A percentile compares a stretch with the other conserved stretches of the same genome.
phyloP scores from a whole-genome alignment of 2,888 invertebrate genomes.

The Perizoma affinitatum region DNA sequence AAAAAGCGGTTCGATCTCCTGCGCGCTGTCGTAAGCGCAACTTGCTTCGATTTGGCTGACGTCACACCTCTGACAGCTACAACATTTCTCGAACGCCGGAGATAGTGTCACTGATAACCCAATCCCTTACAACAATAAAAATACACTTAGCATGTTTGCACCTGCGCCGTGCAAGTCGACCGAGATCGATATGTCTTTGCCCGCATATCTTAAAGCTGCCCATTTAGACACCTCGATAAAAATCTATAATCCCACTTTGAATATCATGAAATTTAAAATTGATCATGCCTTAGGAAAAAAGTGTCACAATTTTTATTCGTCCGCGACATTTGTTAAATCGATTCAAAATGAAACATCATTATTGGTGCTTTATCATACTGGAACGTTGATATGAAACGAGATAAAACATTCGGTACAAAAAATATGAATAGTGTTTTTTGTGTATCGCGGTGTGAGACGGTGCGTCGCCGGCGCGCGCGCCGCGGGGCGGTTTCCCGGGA shows the following conservation, averaged over 20 bases:
- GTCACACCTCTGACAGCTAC: constrained; percentile 82
- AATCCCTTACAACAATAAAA: constrained; percentile 83
- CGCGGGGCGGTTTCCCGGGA: constrained; percentile 81
- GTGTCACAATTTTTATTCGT: constrained; percentile 65
- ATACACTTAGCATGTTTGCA: constrained; percentile 84
- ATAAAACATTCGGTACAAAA: constrained; percentile 56
- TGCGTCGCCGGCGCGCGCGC: constrained; percentile 76
- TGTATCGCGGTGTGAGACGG: constrained; percentile 74
- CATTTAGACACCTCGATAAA: constrained; percentile 47
- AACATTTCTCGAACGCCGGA: constrained; percentile 81
- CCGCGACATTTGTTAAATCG: constrained; percentile 70
- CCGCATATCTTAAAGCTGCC: constrained; percentile 58
- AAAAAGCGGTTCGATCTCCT: constrained; percentile 62
- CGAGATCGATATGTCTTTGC: constrained; percentile 65
- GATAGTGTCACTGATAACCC: constrained; percentile 84
- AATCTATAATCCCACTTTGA: constrained; percentile 41
- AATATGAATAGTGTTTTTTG: constrained; percentile 70
- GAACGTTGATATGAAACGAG: constrained; percentile 73
- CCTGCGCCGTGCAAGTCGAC: constrained; percentile 72
- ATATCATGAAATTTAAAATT: constrained; percentile 41
- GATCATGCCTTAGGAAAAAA: constrained; percentile 50
- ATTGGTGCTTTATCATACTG: constrained; percentile 81
- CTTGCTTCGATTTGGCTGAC: constrained; percentile 74
- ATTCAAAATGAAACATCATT: constrained; percentile 80
- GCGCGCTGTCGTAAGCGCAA: constrained; percentile 52